Conservation (phyloP, 2,113 vertebrate species). For the Aegithalos caudatus region DNA sequence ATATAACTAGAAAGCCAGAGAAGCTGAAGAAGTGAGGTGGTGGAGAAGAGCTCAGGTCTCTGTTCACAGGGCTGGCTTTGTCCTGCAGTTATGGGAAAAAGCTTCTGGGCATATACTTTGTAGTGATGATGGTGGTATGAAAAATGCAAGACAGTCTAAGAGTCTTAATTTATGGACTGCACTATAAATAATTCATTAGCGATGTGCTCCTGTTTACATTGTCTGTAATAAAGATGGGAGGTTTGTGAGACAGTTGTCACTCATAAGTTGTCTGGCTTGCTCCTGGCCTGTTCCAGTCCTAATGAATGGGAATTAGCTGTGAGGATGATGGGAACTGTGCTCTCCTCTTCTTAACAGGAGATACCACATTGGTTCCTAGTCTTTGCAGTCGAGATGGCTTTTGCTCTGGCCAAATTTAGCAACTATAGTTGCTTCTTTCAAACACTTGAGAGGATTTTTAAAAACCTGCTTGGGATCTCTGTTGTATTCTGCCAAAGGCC, state of each 20-base stretch:
- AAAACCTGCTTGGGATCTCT: neutral
- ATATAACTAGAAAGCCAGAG: neutral
- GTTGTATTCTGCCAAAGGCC: neutral
- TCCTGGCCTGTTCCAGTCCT: neutral
- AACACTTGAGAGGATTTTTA: neutral
- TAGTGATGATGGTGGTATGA: neutral
- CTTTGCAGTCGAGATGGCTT: neutral
- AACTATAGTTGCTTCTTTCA: neutral
- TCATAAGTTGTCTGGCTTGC: accelerated
- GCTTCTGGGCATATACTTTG: neutral
- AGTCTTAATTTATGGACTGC: neutral
- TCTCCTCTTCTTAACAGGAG: neutral
- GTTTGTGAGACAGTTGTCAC: neutral
- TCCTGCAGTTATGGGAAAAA: neutral
- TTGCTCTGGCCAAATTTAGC: neutral
- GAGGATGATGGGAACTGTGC: neutral
- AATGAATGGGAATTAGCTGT: neutral
- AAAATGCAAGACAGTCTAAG: neutral
- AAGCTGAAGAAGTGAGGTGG: neutral
- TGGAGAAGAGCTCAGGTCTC: neutral
- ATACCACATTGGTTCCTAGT: neutral
- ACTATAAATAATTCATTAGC: constrained; percentile 22
- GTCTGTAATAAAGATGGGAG: neutral
- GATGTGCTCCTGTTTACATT: neutral
- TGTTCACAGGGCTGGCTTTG: neutral